phyloP scores from a whole-genome alignment of 2,113 vertebrate species.

The mouse (Mus musculus) region DNA sequence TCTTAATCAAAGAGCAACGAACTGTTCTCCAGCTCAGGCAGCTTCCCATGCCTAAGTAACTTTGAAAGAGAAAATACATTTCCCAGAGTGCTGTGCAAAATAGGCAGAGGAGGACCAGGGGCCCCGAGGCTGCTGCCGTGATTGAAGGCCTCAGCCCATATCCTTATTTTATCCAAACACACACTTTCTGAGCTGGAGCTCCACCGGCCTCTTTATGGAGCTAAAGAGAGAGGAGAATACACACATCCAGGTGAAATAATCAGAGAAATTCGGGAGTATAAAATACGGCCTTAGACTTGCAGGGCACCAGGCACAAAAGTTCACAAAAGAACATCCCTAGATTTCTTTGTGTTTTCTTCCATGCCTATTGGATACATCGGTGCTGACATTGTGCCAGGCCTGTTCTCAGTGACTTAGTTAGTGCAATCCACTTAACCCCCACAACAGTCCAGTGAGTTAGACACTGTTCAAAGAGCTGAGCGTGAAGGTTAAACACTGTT shows the following conservation, averaged over 20 bases:
- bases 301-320: not conserved
- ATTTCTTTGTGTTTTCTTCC: not conserved
- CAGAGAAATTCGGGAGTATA: slow-evolving; percentile 14
- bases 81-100: slow-evolving; percentile 21
- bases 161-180: slow-evolving; percentile 17
- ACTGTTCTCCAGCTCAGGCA: slow-evolving; percentile 23
- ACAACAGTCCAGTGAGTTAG: not conserved
- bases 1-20: slow-evolving; percentile 38
- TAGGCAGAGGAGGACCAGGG: not conserved
- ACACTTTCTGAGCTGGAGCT: not conserved
- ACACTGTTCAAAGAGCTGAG: not conserved
- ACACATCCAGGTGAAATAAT: slow-evolving; percentile 32
- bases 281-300: slow-evolving; percentile 10
- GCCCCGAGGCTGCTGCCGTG: not conserved
- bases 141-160: slow-evolving; percentile 42
- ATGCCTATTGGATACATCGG: not conserved
- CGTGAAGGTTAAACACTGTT: not conserved
- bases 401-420: not conserved
- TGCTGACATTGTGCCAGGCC: not conserved
- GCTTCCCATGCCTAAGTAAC: not conserved
- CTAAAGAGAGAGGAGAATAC: not conserved
- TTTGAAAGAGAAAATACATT: slow-evolving; percentile 9
- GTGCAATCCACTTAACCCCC: not conserved
- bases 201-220: not conserved
- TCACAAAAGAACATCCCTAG: not conserved